phyloP scores from a whole-genome alignment of 2,888 invertebrate species.

The Tortricodes alternella region DNA sequence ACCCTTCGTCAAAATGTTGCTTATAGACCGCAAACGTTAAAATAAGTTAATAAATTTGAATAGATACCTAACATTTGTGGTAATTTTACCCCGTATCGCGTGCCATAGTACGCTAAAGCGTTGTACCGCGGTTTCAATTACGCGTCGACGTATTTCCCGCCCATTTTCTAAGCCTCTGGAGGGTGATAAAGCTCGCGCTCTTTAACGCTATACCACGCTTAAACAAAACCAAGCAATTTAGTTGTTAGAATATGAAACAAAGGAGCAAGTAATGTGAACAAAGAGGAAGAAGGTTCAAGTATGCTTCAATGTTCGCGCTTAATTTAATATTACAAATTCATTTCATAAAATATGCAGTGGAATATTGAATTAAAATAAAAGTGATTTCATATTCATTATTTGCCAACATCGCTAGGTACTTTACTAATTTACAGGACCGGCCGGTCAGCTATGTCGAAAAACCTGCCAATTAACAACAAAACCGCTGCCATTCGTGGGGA shows the following conservation, averaged over 20 bases:
- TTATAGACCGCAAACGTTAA: too few species aligned
- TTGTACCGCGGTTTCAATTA: slow-evolving; percentile 31
- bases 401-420: too few species aligned
- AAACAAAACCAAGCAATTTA: slow-evolving; percentile 30
- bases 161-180: slow-evolving; percentile 31
- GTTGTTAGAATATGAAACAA: slow-evolving; percentile 30
- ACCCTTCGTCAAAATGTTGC: too few species aligned
- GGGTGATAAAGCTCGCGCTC: slow-evolving; percentile 31
- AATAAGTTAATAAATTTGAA: slow-evolving; percentile 4
- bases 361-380: too few species aligned
- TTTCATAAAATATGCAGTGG: too few species aligned
- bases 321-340: too few species aligned
- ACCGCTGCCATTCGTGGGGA: too few species aligned
- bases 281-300: slow-evolving; percentile 8
- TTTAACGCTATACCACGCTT: slow-evolving; percentile 27
- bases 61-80: neutral
- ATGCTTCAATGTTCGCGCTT: too few species aligned
- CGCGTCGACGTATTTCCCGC: slow-evolving; percentile 23
- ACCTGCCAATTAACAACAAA: too few species aligned
- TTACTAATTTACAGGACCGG: too few species aligned
- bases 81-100: neutral
- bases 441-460: too few species aligned
- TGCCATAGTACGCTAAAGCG: slow-evolving; percentile 17
- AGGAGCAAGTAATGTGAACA: slow-evolving; percentile 17
- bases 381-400: too few species aligned